A percentile compares a stretch with the other conserved stretches of the same genome.
These are phyloP conservation scores for Petrocephalus sullivani DNA, from an alignment of 2,797 vertebrate genomes.

Conservation along the genomic window DNA sequence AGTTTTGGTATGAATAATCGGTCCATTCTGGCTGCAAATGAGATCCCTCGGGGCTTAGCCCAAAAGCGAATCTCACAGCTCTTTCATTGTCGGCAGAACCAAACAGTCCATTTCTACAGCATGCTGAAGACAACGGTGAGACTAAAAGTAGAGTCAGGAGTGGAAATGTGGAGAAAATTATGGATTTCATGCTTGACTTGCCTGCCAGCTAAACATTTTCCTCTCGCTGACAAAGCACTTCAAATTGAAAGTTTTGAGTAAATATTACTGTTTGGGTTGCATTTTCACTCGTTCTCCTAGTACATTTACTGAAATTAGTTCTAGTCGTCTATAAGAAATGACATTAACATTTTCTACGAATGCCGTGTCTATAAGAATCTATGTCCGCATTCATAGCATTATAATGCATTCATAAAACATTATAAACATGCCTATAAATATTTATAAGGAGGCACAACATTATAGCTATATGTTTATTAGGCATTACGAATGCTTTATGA, in stretches of 20 bases:
- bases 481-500: background rate
- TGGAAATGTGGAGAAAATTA: background rate
- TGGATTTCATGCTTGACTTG: background rate
- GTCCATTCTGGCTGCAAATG: background rate
- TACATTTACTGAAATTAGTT: background rate
- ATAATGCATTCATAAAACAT: background rate
- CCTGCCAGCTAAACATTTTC: background rate
- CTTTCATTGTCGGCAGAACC: background rate
- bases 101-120: background rate
- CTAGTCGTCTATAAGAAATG: background rate
- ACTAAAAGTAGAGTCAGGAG: background rate
- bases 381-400: background rate
- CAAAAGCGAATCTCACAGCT: background rate
- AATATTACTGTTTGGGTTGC: background rate
- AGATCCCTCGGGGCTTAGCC: background rate
- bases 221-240: background rate
- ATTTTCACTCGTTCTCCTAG: background rate
- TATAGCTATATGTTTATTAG: background rate
- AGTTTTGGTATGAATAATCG: background rate
- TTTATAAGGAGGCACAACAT: background rate
- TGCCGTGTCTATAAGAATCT: background rate
- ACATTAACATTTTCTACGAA: background rate
- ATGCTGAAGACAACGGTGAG: background rate
- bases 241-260: background rate
- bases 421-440: background rate